Base-by-base conservation (phyloP, 2,888 invertebrate genomes). In the Heteromurus nitidus region DNA sequence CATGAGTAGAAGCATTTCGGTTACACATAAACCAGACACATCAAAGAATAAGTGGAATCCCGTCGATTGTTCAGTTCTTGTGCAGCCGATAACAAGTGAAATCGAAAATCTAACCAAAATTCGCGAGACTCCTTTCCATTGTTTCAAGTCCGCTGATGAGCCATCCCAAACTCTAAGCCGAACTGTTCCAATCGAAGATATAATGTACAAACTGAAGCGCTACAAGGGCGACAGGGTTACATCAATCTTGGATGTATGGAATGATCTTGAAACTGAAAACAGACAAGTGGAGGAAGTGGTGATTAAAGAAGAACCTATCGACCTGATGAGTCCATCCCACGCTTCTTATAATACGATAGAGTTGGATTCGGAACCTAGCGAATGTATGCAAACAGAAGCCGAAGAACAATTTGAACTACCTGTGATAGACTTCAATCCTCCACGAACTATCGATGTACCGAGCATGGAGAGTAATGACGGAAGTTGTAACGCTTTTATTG, bases 21-120 rank as follows among this genome's bases (percentile, higher is more conserved):
- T 18, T 7, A 31, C 24, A 16, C 24, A 67, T 26, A 36, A 67
- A 13, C 22, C 30, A 1, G 67, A 65, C 72, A 30, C 58, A 2
- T 62, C 44, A 13, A 36, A 42, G 18, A 80, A 80, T 55, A 47
- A 47, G 3, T 26, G 16, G 31, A 20, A 24, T 0, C 58, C 74
- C 7, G 65, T 30, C 0, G 82, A 86, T 64, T 80, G 81, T 47
- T 76, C 85, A 0, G 2, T 84, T 2, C 9, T 84, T 0, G 22
- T 85, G 13, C 84, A 86, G 31, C 50, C 82, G 0, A 18, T 44
- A 28, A 36, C 79, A 22, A 30, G 68, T 18, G 58, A 62, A 18
- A 73, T 84, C 13, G 55, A 58, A 36, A 68, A 30, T 22, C 30
- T 84, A 31, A 3, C 28, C 16, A 44, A n/a, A 50, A 55, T 84